Evolutionary conservation across 1,140 invertebrate genomes (phyloP).

Genomic region (Onthophagus taurus): DNA sequence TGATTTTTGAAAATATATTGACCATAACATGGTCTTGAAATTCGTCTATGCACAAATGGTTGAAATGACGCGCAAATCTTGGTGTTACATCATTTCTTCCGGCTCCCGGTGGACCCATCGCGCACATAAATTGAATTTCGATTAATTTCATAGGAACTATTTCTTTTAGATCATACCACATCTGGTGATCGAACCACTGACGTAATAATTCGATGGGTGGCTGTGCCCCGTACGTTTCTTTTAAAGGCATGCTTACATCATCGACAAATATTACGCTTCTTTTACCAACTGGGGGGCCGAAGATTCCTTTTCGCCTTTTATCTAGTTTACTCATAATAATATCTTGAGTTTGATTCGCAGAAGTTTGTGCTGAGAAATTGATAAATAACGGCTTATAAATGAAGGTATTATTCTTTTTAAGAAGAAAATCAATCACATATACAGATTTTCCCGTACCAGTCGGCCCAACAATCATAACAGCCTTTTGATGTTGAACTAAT

Average conservation of each 20-base stretch:
- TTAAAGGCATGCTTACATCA: constrained; percentile 86
- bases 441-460: constrained; percentile 90
- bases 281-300: constrained; percentile 83
- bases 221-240: constrained; percentile 81
- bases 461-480: constrained; percentile 78
- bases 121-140: constrained; percentile 80
- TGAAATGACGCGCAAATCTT: constrained; percentile 84
- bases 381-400: constrained; percentile 78
- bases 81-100: constrained; percentile 78
- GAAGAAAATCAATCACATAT: constrained; percentile 75
- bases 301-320: constrained; percentile 86
- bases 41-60: constrained; percentile 81
- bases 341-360: constrained; percentile 87
- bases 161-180: constrained; percentile 91
- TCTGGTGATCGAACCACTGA: constrained; percentile 82
- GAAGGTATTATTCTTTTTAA: constrained; percentile 72
- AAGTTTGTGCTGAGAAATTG: constrained; percentile 90
- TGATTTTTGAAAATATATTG: constrained; percentile 82
- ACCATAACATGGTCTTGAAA: constrained; percentile 77
- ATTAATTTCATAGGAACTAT: constrained; percentile 73
- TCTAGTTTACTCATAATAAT: constrained; percentile 93
- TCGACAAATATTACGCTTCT: constrained; percentile 87
- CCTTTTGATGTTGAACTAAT: constrained; percentile 69
- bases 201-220: constrained; percentile 85
- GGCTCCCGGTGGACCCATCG: constrained; percentile 77